These are phyloP conservation scores for Caenorhabditis macrosperma DNA, from an alignment of 2,888 invertebrate species.

Conservation along the genomic window DNA sequence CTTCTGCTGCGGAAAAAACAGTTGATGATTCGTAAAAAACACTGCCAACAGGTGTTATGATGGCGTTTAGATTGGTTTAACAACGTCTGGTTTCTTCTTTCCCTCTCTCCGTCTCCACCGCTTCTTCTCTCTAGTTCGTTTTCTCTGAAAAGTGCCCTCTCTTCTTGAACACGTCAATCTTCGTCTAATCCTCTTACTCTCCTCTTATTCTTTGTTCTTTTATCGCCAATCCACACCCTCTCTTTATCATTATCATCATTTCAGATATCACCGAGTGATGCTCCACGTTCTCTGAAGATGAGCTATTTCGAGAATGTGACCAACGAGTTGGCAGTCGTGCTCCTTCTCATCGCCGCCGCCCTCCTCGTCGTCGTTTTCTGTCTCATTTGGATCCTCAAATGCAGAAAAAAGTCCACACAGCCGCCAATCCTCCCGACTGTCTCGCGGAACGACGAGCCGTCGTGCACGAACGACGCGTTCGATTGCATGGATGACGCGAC, in stretches of 20 bases:
- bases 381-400: conserved; percentile 48
- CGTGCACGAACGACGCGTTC: conserved; percentile 61
- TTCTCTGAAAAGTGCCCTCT: not conserved
- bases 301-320: conserved; percentile 27
- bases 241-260: not conserved
- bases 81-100: conserved; percentile 14
- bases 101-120: not conserved
- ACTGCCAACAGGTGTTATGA: conserved; percentile 18
- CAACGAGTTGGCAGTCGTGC: conserved; percentile 42
- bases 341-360: conserved; percentile 48
- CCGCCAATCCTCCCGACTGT: conserved; percentile 51
- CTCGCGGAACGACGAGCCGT: conserved; percentile 45
- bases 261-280: not conserved
- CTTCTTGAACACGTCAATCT: not conserved
- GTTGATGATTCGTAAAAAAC: not conserved
- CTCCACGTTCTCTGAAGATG: conserved; percentile 10
- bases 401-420: conserved; percentile 39
- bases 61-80: not conserved
- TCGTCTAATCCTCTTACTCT: conserved; percentile 1
- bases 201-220: not conserved
- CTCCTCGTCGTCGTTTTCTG: conserved; percentile 54
- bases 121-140: not conserved
- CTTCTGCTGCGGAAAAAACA: not conserved
- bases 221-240: not conserved
- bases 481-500: conserved; percentile 58